Base-by-base conservation (phyloP, 2,888 invertebrate genomes). In the Trachelus troglodyta region DNA sequence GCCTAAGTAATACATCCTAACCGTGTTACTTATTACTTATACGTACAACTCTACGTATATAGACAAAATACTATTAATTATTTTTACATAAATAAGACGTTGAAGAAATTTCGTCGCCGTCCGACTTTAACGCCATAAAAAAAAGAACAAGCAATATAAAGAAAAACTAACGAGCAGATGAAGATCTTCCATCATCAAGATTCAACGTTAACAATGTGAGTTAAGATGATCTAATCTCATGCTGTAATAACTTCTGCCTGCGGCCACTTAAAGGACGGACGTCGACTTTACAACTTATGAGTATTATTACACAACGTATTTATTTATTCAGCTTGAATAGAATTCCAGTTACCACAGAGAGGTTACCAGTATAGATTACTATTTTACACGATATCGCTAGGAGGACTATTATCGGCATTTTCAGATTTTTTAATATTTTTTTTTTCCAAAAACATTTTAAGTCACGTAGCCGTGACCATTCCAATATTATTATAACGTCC, bases 301-400 rank as follows among this genome's bases (percentile, higher is more conserved):
- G 85, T 87, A 87, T 88, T 88, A 88, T 83, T 86, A 84, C 77
- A 80, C 80, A 81, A 83, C 75, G 82, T 87, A 88, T 86, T 87
- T 88, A 88, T 89, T 89, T 88, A 88, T 89, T 88, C 84, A 83
- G 84, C 84, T 86, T 85, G 75, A 79, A 81, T 84, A 82, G 81
- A 78, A 80, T 83, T 75, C 37, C 79, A 82, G 81, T 82, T 80
- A 83, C 81, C 80, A 82, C 71, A 77, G 34, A 79, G 78, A 82
- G 76, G 79, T 81, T 81, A 81, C 78, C 81, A 79, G 75, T 31
- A 12, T 71, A 71, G 71, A 33, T 71, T 56, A 56, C 2, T n/a
- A 33, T 71, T 31, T 31, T 33, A 71, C 31, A 33, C 31, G 71
- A 30, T 71, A 71, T 71, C 71, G 71, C 31, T 31, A 33, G 71